Evolutionary conservation across 1,140 invertebrate species (phyloP), one percentile per base, ranked within the genome.

Genomic region (Formica selysi): DNA sequence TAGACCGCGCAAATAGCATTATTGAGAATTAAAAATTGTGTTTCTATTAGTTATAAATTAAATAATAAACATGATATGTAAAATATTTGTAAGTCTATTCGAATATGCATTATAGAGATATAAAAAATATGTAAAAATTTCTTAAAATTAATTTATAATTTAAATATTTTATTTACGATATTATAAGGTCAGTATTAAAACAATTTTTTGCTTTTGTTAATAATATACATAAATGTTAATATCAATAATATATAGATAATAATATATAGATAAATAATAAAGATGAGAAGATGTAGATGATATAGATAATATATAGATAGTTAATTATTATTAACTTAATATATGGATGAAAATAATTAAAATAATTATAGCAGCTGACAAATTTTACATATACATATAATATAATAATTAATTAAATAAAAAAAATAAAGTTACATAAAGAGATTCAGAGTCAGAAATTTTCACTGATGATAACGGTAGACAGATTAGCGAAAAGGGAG

Each of bases 71-170:
- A 48, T 65, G 19, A 64, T 32, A 32, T 1, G 32, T 32, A 2
- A 76, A 78, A 48, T 73, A 70, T 73, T 54, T 32, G 3, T 38
- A 8, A 1, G 19, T 22, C 7, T 59, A 38, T 38, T 10, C 22
- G 38, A 76, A 38, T 57, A 10, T 38, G n/a, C 13, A 8, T 36
- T 32, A 51, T 32, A 11, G 6, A 57, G 2, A 54, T n/a, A 22
- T 54, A 11, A 74, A 59, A 73, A 59, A 26, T 59, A 59, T 22
- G 4, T 73, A 61, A 76, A 3, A 38, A 76, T 19, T 61, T 74
- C 10, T 41, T 76, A n/a, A 76, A 41, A 38, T 38, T 57, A 4
- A 59, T 76, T 59, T 41, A 19, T 59, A 59, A 41, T 38, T 59
- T 22, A 41, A 26, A 74, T 36, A 26, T 57, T 38, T 38, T 59